Conservation (phyloP, 2,797 vertebrate genomes). For the Gymnodraco acuticeps region DNA sequence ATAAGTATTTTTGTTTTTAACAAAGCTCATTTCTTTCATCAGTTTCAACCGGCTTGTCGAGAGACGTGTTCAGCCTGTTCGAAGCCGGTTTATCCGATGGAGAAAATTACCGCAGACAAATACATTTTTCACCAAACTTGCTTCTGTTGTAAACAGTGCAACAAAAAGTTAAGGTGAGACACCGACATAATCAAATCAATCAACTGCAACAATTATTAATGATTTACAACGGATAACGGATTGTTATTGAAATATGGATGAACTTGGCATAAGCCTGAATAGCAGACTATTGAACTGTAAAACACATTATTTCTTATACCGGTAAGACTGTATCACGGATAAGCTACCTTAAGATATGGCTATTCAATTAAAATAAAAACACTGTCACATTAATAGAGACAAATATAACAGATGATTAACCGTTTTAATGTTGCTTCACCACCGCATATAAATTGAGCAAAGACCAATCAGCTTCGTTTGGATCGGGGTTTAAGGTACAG, state of each 20-base stretch:
- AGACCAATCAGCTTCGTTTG: not conserved
- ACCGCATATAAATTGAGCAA: not conserved
- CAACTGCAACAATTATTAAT: not conserved
- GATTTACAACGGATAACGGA: not conserved
- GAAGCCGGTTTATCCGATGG: slow-evolving; percentile 86
- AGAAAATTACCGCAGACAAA: slow-evolving; percentile 83
- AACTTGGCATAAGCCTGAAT: not conserved
- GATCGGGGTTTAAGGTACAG: not conserved
- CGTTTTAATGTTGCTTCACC: not conserved
- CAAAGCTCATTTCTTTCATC: slow-evolving; percentile 47
- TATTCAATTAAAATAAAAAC: not conserved
- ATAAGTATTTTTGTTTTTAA: not conserved
- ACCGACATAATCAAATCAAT: slow-evolving; percentile 17
- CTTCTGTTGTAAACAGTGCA: slow-evolving; percentile 89
- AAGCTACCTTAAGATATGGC: not conserved
- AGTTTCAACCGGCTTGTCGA: slow-evolving; percentile 80
- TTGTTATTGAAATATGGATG: too few relatives aligned
- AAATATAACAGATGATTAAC: not conserved
- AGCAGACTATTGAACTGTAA: not conserved
- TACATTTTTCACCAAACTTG: slow-evolving; percentile 86
- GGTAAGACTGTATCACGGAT: not conserved
- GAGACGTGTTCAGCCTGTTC: slow-evolving; percentile 86
- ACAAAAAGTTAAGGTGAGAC: slow-evolving; percentile 90
- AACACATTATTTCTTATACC: not conserved
- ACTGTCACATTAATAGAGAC: not conserved